phyloP scores from a whole-genome alignment of 1,140 invertebrate genomes.

The Tetramorium alpestre region DNA sequence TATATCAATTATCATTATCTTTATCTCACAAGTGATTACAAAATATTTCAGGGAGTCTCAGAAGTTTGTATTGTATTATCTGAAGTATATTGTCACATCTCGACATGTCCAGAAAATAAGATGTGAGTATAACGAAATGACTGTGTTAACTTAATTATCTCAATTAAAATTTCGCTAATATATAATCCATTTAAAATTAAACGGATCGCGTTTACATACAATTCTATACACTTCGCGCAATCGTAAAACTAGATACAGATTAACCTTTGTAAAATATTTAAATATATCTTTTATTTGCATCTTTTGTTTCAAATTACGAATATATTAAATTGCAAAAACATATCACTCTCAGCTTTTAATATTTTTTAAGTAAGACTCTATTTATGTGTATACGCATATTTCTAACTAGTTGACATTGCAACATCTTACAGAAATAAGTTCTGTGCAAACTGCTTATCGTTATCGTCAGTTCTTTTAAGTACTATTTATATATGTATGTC shows the following conservation, averaged over 20 bases:
- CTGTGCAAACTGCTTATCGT: neutral
- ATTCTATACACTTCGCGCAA: neutral
- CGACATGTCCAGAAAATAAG: neutral
- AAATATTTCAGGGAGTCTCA: neutral
- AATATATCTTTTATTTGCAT: neutral
- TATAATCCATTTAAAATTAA: neutral
- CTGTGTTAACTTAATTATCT: neutral
- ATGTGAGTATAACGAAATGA: neutral
- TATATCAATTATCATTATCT: neutral
- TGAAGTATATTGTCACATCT: neutral
- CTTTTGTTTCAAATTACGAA: neutral
- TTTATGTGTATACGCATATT: too few species aligned
- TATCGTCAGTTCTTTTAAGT: neutral
- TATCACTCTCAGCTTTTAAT: neutral
- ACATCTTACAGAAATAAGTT: neutral
- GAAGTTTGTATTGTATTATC: neutral
- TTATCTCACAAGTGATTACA: neutral
- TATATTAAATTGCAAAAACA: neutral
- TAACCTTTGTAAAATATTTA: neutral
- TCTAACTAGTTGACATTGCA: neutral
- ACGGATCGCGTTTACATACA: neutral
- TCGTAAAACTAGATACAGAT: neutral
- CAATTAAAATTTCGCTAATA: too few species aligned
- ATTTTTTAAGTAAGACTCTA: neutral
- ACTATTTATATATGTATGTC: neutral